A percentile compares a stretch with the other conserved stretches of the same genome.
Evolutionary conservation across 1,140 invertebrate genomes (phyloP).

Genomic region (Achatina immaculata): DNA sequence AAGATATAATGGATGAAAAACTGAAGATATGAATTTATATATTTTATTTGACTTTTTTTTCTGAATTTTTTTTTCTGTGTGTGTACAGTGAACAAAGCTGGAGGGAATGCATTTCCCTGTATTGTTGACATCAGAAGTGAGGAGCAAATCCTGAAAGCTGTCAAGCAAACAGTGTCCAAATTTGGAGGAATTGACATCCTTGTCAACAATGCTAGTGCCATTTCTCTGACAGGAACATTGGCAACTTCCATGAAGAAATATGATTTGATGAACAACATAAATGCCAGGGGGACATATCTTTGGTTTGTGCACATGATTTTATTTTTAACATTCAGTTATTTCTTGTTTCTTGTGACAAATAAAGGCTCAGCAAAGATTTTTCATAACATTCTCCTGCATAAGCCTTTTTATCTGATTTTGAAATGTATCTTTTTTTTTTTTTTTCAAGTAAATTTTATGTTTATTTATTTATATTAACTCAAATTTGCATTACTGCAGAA

Average conservation of each 20-base stretch:
- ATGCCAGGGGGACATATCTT: constrained; percentile 71
- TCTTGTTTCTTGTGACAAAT: too few relatives aligned
- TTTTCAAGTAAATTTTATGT: too few relatives aligned
- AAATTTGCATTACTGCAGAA: too few relatives aligned
- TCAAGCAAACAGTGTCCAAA: constrained; percentile 87
- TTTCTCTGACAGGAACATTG: constrained; percentile 87
- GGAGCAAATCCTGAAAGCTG: constrained; percentile 80
- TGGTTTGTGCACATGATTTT: constrained; percentile 56
- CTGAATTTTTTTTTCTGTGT: too few relatives aligned
- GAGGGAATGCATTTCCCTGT: constrained; percentile 92
- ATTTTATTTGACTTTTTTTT: constrained; percentile 23
- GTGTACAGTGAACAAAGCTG: constrained; percentile 88
- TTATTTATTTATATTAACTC: too few relatives aligned
- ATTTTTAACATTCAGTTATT: too few relatives aligned
- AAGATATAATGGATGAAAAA: too few relatives aligned
- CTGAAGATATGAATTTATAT: constrained; percentile 20
- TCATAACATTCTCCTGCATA: too few relatives aligned
- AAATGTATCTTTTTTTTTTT: constrained; percentile 66
- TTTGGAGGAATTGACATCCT: constrained; percentile 97
- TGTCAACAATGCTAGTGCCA: constrained; percentile 97
- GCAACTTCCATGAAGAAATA: constrained; percentile 90
- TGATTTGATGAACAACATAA: constrained; percentile 72
- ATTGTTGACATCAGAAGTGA: constrained; percentile 91
- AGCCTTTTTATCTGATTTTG: too few relatives aligned
- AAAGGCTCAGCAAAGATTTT: too few relatives aligned